Evolutionary conservation across 2,797 vertebrate genomes (phyloP).

Genomic region (Emydoidea blandingii): DNA sequence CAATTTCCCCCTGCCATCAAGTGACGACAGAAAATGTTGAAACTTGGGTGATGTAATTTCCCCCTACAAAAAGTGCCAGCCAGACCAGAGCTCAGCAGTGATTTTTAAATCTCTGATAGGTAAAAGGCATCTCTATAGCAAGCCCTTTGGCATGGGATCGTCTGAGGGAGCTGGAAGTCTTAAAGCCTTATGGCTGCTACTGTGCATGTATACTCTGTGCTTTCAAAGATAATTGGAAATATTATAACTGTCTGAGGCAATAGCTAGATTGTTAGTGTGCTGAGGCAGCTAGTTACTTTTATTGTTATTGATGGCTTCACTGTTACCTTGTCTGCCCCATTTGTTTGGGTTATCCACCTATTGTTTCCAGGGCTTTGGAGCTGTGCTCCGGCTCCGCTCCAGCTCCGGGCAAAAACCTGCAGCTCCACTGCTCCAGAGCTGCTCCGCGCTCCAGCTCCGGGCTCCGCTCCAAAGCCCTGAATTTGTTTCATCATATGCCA

Average conservation of each 20-base stretch:
- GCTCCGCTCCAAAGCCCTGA: no score
- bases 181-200: neutral
- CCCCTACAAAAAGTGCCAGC: neutral
- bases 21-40: neutral
- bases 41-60: neutral
- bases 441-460: no score
- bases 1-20: neutral
- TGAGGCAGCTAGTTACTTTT: neutral
- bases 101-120: neutral
- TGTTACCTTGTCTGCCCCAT: neutral
- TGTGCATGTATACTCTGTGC: neutral
- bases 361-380: neutral
- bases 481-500: neutral
- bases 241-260: neutral
- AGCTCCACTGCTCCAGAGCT: no score
- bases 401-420: no score
- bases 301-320: neutral
- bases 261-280: neutral
- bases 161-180: neutral
- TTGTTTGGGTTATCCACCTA: neutral
- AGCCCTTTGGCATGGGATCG: neutral
- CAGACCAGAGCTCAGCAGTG: neutral
- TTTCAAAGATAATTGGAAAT: fast-evolving
- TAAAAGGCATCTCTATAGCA: neutral
- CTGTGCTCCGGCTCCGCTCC: no score